These are phyloP conservation scores for Hoplostethus atlanticus DNA, from an alignment of 2,797 vertebrate species.

Conservation along the genomic window DNA sequence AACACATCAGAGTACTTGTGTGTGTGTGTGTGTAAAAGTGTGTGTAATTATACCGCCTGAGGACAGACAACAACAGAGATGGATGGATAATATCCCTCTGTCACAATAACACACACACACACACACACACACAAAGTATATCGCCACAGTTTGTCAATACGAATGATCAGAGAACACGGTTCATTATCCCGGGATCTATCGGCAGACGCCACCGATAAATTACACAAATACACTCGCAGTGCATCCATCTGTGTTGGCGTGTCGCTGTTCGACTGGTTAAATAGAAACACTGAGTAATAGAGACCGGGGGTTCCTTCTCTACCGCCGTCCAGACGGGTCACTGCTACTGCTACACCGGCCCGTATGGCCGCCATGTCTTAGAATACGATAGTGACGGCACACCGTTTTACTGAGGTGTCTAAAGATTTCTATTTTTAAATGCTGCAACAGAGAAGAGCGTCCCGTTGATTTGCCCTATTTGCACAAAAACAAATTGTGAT, in stretches of 20 bases:
- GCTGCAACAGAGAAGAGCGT: too few species aligned
- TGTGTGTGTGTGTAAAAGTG: constrained; percentile 13
- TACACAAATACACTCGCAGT: constrained; percentile 31
- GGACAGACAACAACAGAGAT: constrained; percentile 70
- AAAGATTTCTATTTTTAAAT: too few species aligned
- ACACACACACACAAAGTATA: not conserved
- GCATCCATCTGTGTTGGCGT: constrained; percentile 8
- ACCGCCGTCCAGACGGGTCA: not conserved
- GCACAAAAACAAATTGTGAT: too few species aligned
- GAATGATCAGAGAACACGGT: constrained; percentile 14
- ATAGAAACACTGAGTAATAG: constrained; percentile 53
- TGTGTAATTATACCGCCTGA: constrained; percentile 54
- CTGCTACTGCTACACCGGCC: too few species aligned
- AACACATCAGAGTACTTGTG: constrained; percentile 45
- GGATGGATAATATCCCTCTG: constrained; percentile 80
- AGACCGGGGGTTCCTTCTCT: constrained; percentile 16
- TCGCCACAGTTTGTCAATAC: not conserved
- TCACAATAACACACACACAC: constrained; percentile 56
- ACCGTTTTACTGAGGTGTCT: too few species aligned
- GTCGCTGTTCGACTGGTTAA: constrained; percentile 45
- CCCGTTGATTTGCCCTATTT: too few species aligned
- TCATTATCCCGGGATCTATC: constrained; percentile 23
- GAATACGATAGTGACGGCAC: too few species aligned
- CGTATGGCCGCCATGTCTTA: too few species aligned
- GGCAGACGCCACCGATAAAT: constrained; percentile 42